These are phyloP conservation scores for Dermatemys mawii DNA, from an alignment of 2,113 vertebrate species.

Conservation along the genomic window DNA sequence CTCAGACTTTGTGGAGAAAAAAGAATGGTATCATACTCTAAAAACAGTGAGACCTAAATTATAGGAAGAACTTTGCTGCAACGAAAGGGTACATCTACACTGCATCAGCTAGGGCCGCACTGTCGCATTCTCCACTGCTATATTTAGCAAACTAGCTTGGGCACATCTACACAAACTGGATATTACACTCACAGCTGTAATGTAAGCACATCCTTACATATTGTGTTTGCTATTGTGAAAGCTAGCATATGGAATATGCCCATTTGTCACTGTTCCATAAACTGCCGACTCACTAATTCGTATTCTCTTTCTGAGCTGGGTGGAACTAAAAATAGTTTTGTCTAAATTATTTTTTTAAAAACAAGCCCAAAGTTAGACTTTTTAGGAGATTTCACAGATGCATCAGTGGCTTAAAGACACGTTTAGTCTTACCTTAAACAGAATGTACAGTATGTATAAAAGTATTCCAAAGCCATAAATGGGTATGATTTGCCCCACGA, in stretches of 20 bases:
- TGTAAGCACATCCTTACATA: neutral
- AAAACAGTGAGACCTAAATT: neutral
- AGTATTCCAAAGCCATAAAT: conserved; percentile 97
- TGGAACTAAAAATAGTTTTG: neutral
- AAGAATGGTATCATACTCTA: neutral
- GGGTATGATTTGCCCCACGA: conserved; percentile 92
- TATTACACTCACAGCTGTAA: neutral
- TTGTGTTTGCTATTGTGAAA: neutral
- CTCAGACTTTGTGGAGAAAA: neutral
- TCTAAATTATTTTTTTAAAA: neutral
- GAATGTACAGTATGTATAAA: conserved; percentile 94
- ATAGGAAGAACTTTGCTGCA: neutral
- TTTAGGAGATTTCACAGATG: neutral
- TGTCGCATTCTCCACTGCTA: neutral
- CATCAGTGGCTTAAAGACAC: neutral
- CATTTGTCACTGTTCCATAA: neutral
- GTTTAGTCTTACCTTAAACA: conserved; percentile 89
- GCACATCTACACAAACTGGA: neutral
- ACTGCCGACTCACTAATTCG: neutral
- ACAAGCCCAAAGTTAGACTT: neutral
- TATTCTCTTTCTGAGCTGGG: neutral
- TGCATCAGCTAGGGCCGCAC: neutral
- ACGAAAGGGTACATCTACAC: neutral
- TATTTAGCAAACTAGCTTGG: neutral
- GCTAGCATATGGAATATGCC: neutral